Evolutionary conservation across 23 tunicate genomes (phyloP), one percentile per base, ranked within the genome.

Genomic region (Trididemnum nubilum): DNA sequence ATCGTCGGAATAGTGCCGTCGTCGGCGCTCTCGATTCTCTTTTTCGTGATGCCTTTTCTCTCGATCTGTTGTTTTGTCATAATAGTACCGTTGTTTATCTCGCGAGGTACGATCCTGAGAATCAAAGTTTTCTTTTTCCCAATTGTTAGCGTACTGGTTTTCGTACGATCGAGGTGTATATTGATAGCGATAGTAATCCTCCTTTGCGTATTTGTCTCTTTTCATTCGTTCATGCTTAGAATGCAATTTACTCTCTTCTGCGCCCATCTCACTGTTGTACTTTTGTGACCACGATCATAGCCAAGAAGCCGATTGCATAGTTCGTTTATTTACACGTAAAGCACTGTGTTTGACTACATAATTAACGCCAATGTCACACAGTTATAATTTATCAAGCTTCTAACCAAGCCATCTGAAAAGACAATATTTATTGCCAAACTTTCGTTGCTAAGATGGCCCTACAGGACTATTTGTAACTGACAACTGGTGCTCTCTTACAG

Each of bases 221-320:
- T n/a, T 61, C 22, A 3, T 4, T 61, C 38, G 31, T 31, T 67
- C 74, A 33, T 67, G 19, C 21, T 67, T 67, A 4, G 3, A 33
- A n/a, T 67, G 37, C 2, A 24, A 30, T 33, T 33, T 67, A n/a
- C 74, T 67, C 33, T 67, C 74, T 67, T 67, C 74, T 7, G 74
- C 74, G 3, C 74, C 74, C 74, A 67, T 67, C 29, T 61, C 29
- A n/a, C n/a, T n/a, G n/a, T n/a, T n/a, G n/a, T n/a, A n/a, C n/a
- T 12, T 49, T 9, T 18, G 12, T 9, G 18, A 49, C 12, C 57
- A 49, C 18, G 57, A 18, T 49, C 57, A 12, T 49, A 49, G 57
- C n/a, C n/a, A n/a, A n/a, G n/a, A n/a, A n/a, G n/a, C n/a, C n/a
- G n/a, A n/a, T n/a, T n/a, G n/a, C n/a, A n/a, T n/a, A n/a, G n/a